phyloP scores from a whole-genome alignment of 2,797 vertebrate genomes.

The Mormyrus hasselquistii region DNA sequence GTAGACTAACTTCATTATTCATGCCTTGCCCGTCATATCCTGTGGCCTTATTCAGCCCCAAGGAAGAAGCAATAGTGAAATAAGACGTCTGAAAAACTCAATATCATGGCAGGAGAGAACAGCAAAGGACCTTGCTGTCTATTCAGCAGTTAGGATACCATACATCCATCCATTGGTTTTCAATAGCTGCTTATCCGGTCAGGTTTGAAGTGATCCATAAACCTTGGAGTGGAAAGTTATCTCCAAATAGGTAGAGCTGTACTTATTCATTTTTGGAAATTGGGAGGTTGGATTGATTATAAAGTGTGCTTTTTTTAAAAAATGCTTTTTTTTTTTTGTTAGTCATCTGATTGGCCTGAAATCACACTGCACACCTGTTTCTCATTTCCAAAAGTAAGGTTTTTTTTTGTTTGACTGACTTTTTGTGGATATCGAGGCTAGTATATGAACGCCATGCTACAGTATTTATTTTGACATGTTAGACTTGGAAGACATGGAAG shows the following conservation, averaged over 20 bases:
- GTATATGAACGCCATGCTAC: too few relatives aligned
- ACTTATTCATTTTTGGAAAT: background rate
- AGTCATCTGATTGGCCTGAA: background rate
- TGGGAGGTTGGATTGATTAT: background rate
- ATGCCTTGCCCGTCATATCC: background rate
- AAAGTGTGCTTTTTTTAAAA: background rate
- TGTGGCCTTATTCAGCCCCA: background rate
- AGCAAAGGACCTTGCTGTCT: background rate
- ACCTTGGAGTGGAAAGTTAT: background rate
- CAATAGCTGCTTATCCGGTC: background rate
- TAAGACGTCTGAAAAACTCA: background rate
- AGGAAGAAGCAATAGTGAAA: background rate
- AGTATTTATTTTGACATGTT: background rate
- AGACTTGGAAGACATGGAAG: background rate
- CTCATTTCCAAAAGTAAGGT: background rate
- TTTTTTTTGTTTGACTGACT: background rate
- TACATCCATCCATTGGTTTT: background rate
- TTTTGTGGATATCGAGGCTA: background rate
- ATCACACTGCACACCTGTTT: background rate
- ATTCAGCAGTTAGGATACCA: background rate
- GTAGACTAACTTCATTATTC: background rate
- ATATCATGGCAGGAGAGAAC: background rate
- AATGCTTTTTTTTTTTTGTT: background rate
- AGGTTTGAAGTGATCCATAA: background rate
- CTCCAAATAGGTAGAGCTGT: background rate